phyloP scores from a whole-genome alignment of 2,797 vertebrate genomes.

The Micropoecilia bifurca region DNA sequence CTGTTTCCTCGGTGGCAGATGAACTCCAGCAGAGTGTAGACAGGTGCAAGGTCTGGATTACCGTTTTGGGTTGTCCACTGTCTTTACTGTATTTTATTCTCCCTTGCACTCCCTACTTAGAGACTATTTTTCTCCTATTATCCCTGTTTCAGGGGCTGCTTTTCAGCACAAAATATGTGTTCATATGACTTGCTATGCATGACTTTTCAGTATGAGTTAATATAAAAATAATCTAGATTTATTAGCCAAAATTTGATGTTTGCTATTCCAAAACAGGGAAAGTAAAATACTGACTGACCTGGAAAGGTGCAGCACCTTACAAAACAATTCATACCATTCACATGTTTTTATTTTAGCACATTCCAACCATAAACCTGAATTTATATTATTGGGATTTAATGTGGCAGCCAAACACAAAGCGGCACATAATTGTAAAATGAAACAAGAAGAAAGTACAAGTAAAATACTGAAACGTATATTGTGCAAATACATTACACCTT shows the following conservation, averaged over 20 bases:
- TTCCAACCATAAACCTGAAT: not conserved
- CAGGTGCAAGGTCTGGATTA: conserved; percentile 69
- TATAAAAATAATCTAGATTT: not conserved
- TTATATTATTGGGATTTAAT: not conserved
- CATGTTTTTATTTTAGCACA: not conserved
- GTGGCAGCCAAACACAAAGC: not conserved
- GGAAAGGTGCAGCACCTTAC: not conserved
- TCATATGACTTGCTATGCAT: not conserved
- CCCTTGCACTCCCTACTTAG: conserved; percentile 34
- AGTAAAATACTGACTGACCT: not conserved
- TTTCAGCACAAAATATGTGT: conserved; percentile 17
- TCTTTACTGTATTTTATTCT: conserved; percentile 33
- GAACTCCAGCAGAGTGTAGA: conserved; percentile 72
- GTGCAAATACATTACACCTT: not conserved
- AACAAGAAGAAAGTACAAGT: not conserved
- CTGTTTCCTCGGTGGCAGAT: conserved; percentile 55
- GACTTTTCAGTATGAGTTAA: not conserved
- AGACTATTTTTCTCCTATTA: conserved; percentile 36
- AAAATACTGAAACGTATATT: not conserved
- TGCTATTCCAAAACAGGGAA: not conserved
- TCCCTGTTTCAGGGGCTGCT: conserved; percentile 10
- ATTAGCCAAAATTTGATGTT: not conserved
- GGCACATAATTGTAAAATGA: not conserved
- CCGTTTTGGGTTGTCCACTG: conserved; percentile 34
- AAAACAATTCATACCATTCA: not conserved